phyloP scores from a whole-genome alignment of 2,888 invertebrate species.

The Stictocephala bisonia region DNA sequence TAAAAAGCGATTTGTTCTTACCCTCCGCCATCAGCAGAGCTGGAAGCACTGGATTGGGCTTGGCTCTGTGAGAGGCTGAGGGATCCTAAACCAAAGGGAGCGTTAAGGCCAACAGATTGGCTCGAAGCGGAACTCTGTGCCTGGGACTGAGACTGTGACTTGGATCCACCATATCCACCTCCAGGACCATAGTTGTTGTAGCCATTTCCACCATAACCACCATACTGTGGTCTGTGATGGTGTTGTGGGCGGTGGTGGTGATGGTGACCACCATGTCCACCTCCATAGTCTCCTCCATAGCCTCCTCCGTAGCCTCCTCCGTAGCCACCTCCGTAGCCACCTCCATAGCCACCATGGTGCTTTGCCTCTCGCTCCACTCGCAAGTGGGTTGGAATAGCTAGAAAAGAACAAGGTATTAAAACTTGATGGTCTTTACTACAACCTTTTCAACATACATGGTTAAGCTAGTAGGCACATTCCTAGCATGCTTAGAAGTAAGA shows the following conservation, averaged over 20 bases:
- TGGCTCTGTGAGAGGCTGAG: slow-evolving; percentile 26
- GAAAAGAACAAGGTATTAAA: too few relatives aligned
- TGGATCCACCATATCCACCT: slow-evolving; percentile 5
- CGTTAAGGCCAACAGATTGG: slow-evolving; percentile 15
- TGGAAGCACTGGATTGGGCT: background rate
- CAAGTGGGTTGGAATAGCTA: too few relatives aligned
- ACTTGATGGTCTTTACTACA: too few relatives aligned
- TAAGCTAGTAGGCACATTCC: too few relatives aligned
- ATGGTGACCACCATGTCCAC: slow-evolving; percentile 13
- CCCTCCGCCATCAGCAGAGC: background rate
- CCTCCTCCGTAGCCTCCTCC: slow-evolving; percentile 43
- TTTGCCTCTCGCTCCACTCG: slow-evolving; percentile 56
- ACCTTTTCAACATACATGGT: too few relatives aligned
- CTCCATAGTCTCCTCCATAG: slow-evolving; percentile 22
- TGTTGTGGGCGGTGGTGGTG: background rate
- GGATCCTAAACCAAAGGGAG: slow-evolving; percentile 22
- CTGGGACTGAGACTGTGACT: slow-evolving; percentile 35
- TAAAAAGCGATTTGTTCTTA: too few relatives aligned
- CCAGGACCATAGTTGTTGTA: background rate
- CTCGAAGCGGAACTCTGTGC: slow-evolving; percentile 6
- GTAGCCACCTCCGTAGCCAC: slow-evolving; percentile 49
- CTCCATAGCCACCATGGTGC: slow-evolving; percentile 49
- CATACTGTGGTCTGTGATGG: background rate
- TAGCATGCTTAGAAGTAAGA: too few relatives aligned
- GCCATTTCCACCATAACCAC: slow-evolving; percentile 1